Conservation (phyloP, 1,140 invertebrate species). For the Panonychus citri region DNA sequence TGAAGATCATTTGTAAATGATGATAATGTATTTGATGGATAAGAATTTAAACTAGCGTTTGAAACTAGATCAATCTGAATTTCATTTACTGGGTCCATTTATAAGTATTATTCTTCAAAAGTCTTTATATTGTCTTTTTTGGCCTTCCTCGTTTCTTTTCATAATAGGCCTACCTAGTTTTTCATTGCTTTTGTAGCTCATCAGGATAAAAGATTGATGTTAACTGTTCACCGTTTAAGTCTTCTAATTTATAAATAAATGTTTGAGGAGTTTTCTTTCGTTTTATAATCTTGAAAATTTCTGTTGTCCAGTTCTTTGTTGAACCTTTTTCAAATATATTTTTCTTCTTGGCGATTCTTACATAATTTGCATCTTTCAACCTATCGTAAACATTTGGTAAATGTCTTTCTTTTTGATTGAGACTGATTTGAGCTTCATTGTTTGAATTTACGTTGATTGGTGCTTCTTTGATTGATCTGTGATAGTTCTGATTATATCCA, state of each 20-base stretch:
- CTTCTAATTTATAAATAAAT: neutral
- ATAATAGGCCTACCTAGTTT: too few relatives aligned
- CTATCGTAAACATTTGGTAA: too few relatives aligned
- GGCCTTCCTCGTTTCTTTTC: too few relatives aligned
- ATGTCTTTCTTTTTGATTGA: neutral
- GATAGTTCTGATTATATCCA: slow-evolving; percentile 23
- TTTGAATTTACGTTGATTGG: slow-evolving; percentile 11
- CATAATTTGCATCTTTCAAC: neutral
- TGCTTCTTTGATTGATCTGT: slow-evolving; percentile 23
- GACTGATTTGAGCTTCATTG: neutral
- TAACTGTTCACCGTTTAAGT: neutral
- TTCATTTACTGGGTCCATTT: too few relatives aligned
- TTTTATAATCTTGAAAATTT: neutral
- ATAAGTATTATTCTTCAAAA: too few relatives aligned
- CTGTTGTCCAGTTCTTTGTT: neutral
- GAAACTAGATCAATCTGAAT: neutral
- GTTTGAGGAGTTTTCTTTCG: neutral
- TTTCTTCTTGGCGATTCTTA: neutral
- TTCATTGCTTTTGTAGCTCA: neutral
- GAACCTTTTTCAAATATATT: neutral
- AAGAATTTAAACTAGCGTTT: neutral
- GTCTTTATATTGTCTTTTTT: too few relatives aligned
- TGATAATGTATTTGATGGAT: neutral
- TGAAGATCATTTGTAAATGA: neutral
- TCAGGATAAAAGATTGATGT: neutral